phyloP scores from a whole-genome alignment of 2,113 vertebrate genomes.

The Cyphomyrus discorhynchus region DNA sequence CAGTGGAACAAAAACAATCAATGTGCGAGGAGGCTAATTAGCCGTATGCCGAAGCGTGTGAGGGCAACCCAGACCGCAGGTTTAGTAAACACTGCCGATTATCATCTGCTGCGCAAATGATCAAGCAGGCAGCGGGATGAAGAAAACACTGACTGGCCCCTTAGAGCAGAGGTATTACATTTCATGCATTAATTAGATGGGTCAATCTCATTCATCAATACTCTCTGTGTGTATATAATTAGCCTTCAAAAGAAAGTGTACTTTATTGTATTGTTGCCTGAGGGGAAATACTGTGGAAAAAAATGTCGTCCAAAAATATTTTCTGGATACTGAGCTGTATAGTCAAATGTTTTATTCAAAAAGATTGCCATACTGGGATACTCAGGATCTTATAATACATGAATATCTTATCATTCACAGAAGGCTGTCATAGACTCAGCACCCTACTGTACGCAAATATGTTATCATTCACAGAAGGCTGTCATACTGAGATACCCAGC shows the following conservation, averaged over 20 bases:
- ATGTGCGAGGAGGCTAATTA: slow-evolving; percentile 45
- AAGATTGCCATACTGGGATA: neutral
- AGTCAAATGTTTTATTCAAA: neutral
- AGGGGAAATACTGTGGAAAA: slow-evolving; percentile 25
- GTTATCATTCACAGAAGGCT: neutral
- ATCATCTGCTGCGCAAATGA: slow-evolving; percentile 37
- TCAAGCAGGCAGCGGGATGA: slow-evolving; percentile 34
- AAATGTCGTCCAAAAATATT: neutral
- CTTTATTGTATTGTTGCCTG: slow-evolving; percentile 39
- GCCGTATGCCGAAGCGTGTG: slow-evolving; percentile 30
- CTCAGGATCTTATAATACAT: neutral
- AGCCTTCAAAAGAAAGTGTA: slow-evolving; percentile 44
- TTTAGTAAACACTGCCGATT: slow-evolving; percentile 27
- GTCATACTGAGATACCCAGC: slow-evolving; percentile 12
- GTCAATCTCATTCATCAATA: slow-evolving; percentile 41
- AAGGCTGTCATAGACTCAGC: neutral
- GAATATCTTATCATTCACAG: neutral
- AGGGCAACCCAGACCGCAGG: slow-evolving; percentile 28
- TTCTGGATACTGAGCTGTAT: neutral
- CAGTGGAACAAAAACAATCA: slow-evolving; percentile 28
- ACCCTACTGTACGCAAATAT: neutral
- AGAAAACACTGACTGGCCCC: slow-evolving; percentile 45
- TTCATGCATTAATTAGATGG: slow-evolving; percentile 44
- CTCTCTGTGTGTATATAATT: slow-evolving; percentile 47
- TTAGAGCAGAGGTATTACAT: slow-evolving; percentile 26